Base-by-base conservation (phyloP, 2,888 invertebrate genomes). In the Lacanobia oleracea region DNA sequence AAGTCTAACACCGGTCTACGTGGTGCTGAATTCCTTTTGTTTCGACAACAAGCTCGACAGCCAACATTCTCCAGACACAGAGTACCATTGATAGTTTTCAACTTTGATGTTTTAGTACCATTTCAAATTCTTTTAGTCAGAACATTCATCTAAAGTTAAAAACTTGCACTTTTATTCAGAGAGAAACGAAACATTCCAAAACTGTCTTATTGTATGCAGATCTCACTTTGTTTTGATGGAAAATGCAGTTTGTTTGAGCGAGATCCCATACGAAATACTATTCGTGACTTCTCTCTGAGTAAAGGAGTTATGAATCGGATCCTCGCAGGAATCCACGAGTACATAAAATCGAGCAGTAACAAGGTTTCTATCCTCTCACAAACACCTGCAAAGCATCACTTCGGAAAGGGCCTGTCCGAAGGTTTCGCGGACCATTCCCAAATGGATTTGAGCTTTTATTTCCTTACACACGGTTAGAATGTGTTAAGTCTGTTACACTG, bases 401-500 rank as follows among this genome's bases (percentile, higher is more conserved):
- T 79, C 77, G 66, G 75, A 82, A 87, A 77, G 40, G 59, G 62
- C 78, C 79, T 65, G 72, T 83, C 68, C 68, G 79, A 77, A 79
- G 77, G 81, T 76, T 82, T 75, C 79, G 53, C 63, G 51, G 64
- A 74, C 88, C 88, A 92, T 88, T 88, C 87, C 67, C 85, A 88
- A 88, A 89, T 89, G 90, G 91, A 88, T 88, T 91, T 90, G 68
- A 68, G 76, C 75, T 85, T 84, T 87, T 60, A 82, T 78, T 83
- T 84, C 81, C 71, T 75, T 82, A 81, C 81, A 80, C 77, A 85
- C 85, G 85, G 82, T 82, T 82, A 77, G 80, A 85, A 86, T 85
- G 86, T 85, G 82, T 66, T 72, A 79, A 81, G 87, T 82, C 83
- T 79, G 74, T 83, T 82, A 81, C 83, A 86, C 84, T 72, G 84